These are phyloP conservation scores for Pteronotus mesoamericanus DNA, from an alignment of 2,797 vertebrate species.

Conservation along the genomic window DNA sequence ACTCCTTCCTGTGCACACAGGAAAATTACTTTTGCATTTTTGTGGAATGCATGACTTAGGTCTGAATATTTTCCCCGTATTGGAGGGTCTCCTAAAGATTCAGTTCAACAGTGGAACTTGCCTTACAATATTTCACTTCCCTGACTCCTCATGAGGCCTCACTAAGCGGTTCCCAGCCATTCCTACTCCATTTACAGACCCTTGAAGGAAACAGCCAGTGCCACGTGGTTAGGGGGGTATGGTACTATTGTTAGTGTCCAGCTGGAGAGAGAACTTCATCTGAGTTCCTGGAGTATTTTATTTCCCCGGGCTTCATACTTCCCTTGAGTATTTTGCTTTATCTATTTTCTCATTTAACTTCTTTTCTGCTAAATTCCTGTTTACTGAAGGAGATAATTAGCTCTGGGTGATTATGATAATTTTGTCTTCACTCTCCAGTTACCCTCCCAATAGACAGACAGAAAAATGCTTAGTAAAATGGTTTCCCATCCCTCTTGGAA, in stretches of 20 bases:
- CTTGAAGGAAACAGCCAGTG: not conserved
- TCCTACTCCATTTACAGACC: not conserved
- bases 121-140: not conserved
- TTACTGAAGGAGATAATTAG: constrained; percentile 76
- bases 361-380: constrained; percentile 73
- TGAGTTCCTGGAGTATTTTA: not conserved
- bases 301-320: constrained; percentile 22
- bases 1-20: not conserved
- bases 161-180: not conserved
- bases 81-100: not conserved
- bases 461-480: constrained; percentile 57
- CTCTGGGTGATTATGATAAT: constrained; percentile 75
- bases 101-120: not conserved
- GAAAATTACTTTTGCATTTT: not conserved
- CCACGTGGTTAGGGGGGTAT: too few species aligned
- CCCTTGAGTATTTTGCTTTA: constrained; percentile 51
- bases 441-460: constrained; percentile 60
- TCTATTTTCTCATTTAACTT: constrained; percentile 75
- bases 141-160: not conserved
- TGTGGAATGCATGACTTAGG: not conserved
- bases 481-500: constrained; percentile 41
- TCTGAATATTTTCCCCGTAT: not conserved
- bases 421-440: constrained; percentile 73
- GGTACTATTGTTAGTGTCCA: not conserved
- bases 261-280: not conserved